Evolutionary conservation across 1,140 invertebrate species (phyloP), one percentile per base, ranked within the genome.

Genomic region (Pollicipes pollicipes): DNA sequence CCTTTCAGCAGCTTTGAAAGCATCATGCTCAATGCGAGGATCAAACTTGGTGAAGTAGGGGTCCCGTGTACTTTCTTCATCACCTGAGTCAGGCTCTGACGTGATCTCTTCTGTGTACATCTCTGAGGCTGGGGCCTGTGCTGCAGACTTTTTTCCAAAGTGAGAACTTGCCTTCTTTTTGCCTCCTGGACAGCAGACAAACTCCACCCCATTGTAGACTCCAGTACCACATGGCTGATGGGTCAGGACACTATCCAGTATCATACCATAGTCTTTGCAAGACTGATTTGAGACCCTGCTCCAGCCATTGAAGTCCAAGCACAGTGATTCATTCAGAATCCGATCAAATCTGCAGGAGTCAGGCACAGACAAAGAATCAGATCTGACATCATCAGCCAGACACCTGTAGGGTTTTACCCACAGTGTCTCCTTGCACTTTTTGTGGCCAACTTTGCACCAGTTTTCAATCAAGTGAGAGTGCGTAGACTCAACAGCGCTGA

Each of bases 31-130:
- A 72, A 90, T 90, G 76, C 90, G 86, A 21, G 90, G 91, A 81
- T 95, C 91, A 79, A 95, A 96, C 77, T 95, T 91, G 30, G 91
- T 94, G 82, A 95, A 93, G 79, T 97, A 97, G 31, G 91, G 91
- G 80, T 96, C 93, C n/a, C 90, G 88, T 26, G 90, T 91, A 67
- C 88, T 73, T 67, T 73, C 73, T 70, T 75, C 75, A 72, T 28
- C n/a, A 3, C 3, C 27, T 6, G n/a, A n/a, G n/a, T 66, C 64
- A 21, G 64, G 27, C 28, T 28, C 64, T 66, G 64, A 28, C 3
- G n/a, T 66, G 10, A 10, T 29, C 2, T 24, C 28, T n/a, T 66
- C 10, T 16, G n/a, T 66, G 8, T 66, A 8, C 16, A 3, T 3
- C n/a, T 27, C 28, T 27, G 63, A 26, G 3, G n/a, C 21, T 4